phyloP scores from a whole-genome alignment of 2,888 invertebrate species.

The Cynaeus angustus region DNA sequence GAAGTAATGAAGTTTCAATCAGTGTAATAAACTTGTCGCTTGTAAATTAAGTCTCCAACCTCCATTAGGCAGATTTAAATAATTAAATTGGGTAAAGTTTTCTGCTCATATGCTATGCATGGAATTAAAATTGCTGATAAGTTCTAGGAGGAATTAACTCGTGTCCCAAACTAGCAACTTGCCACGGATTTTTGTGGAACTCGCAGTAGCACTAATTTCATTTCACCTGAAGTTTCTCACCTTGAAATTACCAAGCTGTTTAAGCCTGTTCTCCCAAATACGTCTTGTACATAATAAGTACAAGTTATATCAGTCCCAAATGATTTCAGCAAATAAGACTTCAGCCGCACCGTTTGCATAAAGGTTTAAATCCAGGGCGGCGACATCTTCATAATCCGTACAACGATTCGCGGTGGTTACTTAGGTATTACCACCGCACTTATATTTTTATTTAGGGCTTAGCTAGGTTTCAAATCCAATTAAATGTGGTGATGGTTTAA shows the following conservation, averaged over 20 bases:
- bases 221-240: conserved; percentile 14
- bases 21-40: conserved; percentile 15
- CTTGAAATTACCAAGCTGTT: conserved; percentile 36
- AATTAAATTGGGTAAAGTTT: conserved; percentile 44
- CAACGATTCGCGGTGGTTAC: conserved; percentile 25
- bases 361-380: conserved; percentile 40
- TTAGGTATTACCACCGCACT: conserved; percentile 19
- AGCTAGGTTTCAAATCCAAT: conserved; percentile 25
- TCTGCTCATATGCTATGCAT: conserved; percentile 30
- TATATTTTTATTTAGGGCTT: conserved; percentile 36
- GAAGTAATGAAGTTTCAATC: conserved; percentile 9
- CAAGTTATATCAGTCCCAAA: conserved; percentile 46
- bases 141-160: conserved; percentile 1
- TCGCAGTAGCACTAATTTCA: neutral
- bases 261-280: conserved; percentile 20
- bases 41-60: conserved; percentile 15
- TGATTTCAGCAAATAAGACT: conserved; percentile 49
- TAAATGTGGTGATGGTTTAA: conserved; percentile 29
- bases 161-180: conserved; percentile 1
- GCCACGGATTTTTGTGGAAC: neutral
- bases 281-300: conserved; percentile 31
- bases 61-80: conserved; percentile 43
- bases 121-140: conserved; percentile 21
- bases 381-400: conserved; percentile 42
- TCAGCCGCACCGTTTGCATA: conserved; percentile 43